phyloP scores from a whole-genome alignment of 1,140 invertebrate genomes.

The Lycorma delicatula region DNA sequence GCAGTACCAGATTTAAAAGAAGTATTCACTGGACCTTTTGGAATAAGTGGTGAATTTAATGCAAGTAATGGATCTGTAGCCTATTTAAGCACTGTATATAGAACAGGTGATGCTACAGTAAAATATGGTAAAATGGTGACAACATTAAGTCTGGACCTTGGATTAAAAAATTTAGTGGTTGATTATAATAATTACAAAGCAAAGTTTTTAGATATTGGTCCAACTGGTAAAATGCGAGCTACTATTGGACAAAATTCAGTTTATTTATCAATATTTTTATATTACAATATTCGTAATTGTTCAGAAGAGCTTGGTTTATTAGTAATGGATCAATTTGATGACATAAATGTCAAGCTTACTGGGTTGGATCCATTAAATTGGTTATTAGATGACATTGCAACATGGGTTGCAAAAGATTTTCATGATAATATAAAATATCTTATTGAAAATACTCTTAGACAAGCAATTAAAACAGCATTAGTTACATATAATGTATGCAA shows the following conservation, averaged over 20 bases:
- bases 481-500: background rate
- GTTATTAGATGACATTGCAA: background rate
- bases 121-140: background rate
- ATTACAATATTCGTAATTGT: background rate
- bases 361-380: background rate
- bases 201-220: background rate
- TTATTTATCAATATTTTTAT: background rate
- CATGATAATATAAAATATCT: background rate
- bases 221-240: background rate
- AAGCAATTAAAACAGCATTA: background rate
- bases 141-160: background rate
- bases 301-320: background rate
- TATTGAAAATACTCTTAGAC: background rate
- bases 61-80: background rate
- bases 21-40: background rate
- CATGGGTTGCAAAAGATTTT: background rate
- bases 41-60: background rate
- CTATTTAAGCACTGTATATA: background rate
- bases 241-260: background rate
- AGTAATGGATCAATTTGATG: background rate
- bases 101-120: background rate
- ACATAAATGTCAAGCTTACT: background rate
- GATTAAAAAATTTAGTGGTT: background rate
- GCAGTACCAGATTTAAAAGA: background rate
- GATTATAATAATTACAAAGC: background rate